Base-by-base conservation (phyloP, 1,140 invertebrate species). In the Hetaerina americana region DNA sequence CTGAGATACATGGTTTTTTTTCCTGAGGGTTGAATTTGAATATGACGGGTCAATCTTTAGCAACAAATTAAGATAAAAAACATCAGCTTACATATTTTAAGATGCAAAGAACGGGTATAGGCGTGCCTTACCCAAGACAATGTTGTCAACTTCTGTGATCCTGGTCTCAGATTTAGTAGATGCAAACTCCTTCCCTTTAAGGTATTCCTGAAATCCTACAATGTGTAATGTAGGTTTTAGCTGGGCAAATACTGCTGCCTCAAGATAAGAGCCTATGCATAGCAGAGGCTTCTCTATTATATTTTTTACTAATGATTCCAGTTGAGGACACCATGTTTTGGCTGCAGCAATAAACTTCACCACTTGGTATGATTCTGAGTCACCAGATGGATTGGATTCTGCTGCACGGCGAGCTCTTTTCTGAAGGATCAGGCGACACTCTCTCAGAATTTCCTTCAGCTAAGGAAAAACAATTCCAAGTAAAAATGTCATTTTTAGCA, bases 241-340 rank as follows among this genome's bases (percentile, higher is more conserved):
- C 25, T 73, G 69, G 12, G 73, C 68, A 71, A 74, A 75, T 26
- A 73, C 73, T 66, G 78, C 78, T 69, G 81, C 81, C 79, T 83
- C 82, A 27, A 80, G 73, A 69, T 77, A 82, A 26, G 81, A 82
- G 49, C 79, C 76, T 66, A 83, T 80, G 69, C 79, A 82, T 69
- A 80, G 77, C 22, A 77, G 80, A 1, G 80, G 78, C 75, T 78
- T 73, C 25, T 75, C 27, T 40, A 80, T 75, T 29, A 75, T 75
- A 10, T 70, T 27, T 0, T 73, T 49, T 8, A 76, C 72, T 40
- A 82, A 77, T 29, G 72, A 76, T 69, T 75, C 76, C 6, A 82
- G 18, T 0, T 57, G 40, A 57, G 40, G 40, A 57, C 40, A 57
- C 40, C 40, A 57, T 3, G 15, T 27, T n/a, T n/a, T 26, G 8